These are phyloP conservation scores for Xiphophorus hellerii DNA, from an alignment of 2,113 vertebrate genomes.

Conservation along the genomic window DNA sequence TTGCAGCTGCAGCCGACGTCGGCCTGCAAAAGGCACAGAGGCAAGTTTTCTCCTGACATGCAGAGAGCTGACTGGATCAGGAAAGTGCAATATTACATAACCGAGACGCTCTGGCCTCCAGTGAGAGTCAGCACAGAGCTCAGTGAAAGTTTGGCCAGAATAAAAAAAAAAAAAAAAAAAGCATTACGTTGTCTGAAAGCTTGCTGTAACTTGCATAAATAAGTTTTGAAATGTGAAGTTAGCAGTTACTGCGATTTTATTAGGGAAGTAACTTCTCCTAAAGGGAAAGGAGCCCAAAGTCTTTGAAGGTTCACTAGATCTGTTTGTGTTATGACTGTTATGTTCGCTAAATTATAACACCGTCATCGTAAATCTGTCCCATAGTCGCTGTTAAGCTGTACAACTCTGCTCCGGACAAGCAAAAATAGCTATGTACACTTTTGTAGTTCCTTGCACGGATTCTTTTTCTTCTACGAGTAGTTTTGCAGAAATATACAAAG, in stretches of 20 bases:
- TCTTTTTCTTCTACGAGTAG: not conserved
- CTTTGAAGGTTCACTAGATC: not conserved
- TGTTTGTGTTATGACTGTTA: too few species aligned
- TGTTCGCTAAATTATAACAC: too few species aligned
- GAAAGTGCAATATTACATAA: constrained; percentile 71
- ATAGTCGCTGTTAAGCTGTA: not conserved
- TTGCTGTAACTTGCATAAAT: not conserved
- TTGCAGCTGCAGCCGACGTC: constrained; percentile 11
- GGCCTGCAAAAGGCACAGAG: not conserved
- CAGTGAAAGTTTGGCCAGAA: not conserved
- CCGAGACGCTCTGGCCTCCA: constrained; percentile 57
- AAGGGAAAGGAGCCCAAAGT: not conserved
- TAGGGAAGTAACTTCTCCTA: not conserved
- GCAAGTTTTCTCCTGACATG: not conserved
- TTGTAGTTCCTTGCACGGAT: not conserved
- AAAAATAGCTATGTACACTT: not conserved
- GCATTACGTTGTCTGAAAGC: not conserved
- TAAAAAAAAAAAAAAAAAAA: not conserved
- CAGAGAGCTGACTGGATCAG: constrained; percentile 30
- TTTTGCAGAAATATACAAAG: not conserved
- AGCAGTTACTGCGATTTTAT: not conserved
- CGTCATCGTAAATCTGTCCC: not conserved
- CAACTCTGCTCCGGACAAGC: not conserved
- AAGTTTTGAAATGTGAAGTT: not conserved
- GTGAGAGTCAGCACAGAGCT: constrained; percentile 31